These are phyloP conservation scores for Danio albolineatus DNA, from an alignment of 2,797 vertebrate genomes.

Conservation along the genomic window DNA sequence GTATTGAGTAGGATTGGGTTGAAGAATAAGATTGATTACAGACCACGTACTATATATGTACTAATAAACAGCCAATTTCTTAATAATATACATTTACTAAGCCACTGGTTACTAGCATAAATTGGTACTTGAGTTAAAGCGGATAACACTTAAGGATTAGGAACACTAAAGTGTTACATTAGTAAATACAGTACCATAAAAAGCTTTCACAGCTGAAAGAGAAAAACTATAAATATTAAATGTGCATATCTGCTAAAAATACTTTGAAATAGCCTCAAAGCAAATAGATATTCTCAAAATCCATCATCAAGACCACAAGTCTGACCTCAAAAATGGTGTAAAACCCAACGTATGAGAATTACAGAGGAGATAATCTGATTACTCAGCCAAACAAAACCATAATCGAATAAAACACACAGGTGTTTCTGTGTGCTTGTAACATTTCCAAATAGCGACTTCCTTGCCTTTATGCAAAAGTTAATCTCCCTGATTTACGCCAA, in stretches of 20 bases:
- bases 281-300: not conserved
- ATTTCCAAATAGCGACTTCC: slow-evolving; percentile 14
- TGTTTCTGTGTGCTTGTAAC: slow-evolving; percentile 22
- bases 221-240: not conserved
- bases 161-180: too few relatives aligned
- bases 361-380: not conserved
- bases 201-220: not conserved
- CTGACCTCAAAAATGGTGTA: not conserved
- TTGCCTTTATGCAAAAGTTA: slow-evolving; percentile 24
- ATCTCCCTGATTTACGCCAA: slow-evolving; percentile 35
- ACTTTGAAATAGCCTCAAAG: not conserved
- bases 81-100: too few relatives aligned
- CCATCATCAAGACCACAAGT: slow-evolving; percentile 12
- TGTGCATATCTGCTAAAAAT: not conserved
- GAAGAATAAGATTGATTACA: too few relatives aligned
- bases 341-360: slow-evolving; percentile 5
- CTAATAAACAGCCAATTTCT: too few relatives aligned
- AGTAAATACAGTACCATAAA: not conserved
- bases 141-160: too few relatives aligned
- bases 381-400: slow-evolving; percentile 10
- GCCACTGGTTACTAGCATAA: too few relatives aligned
- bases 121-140: too few relatives aligned
- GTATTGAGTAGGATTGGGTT: too few relatives aligned
- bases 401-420: slow-evolving; percentile 9
- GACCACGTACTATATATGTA: too few relatives aligned